These are phyloP conservation scores for Emys orbicularis DNA, from an alignment of 2,797 vertebrate species.

Conservation along the genomic window DNA sequence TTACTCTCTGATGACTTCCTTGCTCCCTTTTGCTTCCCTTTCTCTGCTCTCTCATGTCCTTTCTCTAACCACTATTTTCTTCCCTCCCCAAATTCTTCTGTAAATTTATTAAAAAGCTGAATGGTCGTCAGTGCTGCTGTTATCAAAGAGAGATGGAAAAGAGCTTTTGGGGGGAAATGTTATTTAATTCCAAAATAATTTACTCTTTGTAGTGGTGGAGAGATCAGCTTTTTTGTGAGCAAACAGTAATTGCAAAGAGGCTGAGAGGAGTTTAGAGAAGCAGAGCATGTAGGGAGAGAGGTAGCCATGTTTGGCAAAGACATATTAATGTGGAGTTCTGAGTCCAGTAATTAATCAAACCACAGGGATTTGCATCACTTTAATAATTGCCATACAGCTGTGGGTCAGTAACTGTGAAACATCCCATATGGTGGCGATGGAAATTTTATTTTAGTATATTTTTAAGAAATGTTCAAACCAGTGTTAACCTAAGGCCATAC, in stretches of 20 bases:
- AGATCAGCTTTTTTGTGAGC: not conserved
- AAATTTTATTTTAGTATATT: not conserved
- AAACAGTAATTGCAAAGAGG: not conserved
- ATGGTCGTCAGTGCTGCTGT: not conserved
- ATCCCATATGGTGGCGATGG: not conserved
- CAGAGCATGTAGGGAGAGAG: not conserved
- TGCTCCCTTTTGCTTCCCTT: not conserved
- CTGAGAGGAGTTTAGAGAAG: not conserved
- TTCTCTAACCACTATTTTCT: not conserved
- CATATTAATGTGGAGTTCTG: rapidly evolving
- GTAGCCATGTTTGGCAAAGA: not conserved
- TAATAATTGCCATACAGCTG: not conserved
- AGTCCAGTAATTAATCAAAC: not conserved
- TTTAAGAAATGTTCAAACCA: not conserved
- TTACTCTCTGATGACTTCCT: not conserved
- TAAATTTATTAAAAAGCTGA: not conserved
- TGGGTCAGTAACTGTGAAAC: not conserved
- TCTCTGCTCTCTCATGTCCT: not conserved
- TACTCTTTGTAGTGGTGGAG: not conserved
- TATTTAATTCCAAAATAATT: not conserved
- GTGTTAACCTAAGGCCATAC: not conserved
- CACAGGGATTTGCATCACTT: not conserved
- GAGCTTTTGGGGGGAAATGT: not conserved
- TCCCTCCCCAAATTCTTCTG: not conserved
- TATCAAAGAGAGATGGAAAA: not conserved